Evolutionary conservation across 2,888 invertebrate species (phyloP).

Genomic region (Penaeus monodon): DNA sequence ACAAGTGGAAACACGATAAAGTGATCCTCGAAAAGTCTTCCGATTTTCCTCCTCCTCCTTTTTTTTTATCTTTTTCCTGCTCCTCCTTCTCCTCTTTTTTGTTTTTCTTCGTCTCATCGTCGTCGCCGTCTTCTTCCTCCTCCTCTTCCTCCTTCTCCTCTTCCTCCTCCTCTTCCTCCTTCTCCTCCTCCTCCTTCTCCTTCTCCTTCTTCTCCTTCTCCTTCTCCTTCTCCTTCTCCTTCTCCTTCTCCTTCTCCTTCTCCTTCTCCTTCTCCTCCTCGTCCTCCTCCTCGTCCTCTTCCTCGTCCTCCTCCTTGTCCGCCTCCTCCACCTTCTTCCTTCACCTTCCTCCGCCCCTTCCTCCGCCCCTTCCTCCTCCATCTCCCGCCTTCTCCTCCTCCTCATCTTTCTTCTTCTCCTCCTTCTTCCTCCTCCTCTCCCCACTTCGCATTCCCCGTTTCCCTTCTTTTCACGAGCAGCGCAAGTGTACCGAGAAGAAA

Average conservation of each 20-base stretch:
- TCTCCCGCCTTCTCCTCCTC: background rate
- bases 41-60: background rate
- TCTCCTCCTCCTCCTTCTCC: background rate
- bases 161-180: background rate
- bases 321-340: background rate
- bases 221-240: background rate
- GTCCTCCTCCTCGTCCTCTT: background rate
- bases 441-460: background rate
- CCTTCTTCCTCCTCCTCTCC: background rate
- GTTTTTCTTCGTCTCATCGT: background rate
- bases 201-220: background rate
- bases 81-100: background rate
- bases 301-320: background rate
- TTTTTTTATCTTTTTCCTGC: background rate
- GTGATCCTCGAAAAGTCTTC: background rate
- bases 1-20: too few relatives aligned
- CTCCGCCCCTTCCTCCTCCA: background rate
- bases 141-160: background rate
- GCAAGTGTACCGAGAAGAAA: too few relatives aligned
- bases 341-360: background rate
- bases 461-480: background rate
- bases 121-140: background rate
- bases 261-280: background rate
- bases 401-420: background rate
- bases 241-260: background rate